These are phyloP conservation scores for Bembecia ichneumoniformis DNA, from an alignment of 2,888 invertebrate species.

Conservation along the genomic window DNA sequence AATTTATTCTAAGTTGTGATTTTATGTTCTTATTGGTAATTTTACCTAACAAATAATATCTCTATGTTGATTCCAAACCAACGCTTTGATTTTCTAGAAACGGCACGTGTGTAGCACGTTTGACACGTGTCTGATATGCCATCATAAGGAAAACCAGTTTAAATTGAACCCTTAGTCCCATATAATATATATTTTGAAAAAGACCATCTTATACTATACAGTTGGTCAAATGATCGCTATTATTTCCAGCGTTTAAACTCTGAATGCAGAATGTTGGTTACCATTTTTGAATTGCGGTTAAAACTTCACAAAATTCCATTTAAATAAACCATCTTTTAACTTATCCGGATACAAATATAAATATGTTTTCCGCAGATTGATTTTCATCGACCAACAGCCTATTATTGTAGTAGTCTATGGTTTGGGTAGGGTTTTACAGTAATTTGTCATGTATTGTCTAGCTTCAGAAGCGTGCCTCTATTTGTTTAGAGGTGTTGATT, in stretches of 20 bases:
- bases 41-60: too few relatives aligned
- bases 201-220: constrained; percentile 19
- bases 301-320: not conserved
- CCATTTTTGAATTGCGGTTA: not conserved
- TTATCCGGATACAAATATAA: not conserved
- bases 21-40: too few relatives aligned
- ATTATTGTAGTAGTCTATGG: constrained; percentile 18
- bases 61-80: constrained; percentile 50
- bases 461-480: constrained; percentile 28
- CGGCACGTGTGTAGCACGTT: constrained; percentile 40
- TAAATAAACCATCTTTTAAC: not conserved
- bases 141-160: constrained; percentile 30
- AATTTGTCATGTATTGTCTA: constrained; percentile 48
- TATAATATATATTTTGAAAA: not conserved
- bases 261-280: constrained; percentile 20
- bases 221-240: constrained; percentile 31
- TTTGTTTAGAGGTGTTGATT: constrained; percentile 36
- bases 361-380: constrained; percentile 15
- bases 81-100: constrained; percentile 58
- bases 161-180: constrained; percentile 10
- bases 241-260: constrained; percentile 59
- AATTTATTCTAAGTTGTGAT: too few relatives aligned
- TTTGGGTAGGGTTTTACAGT: constrained; percentile 22
- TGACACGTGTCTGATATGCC: constrained; percentile 46
- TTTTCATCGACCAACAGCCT: constrained; percentile 23